Evolutionary conservation across 1,140 invertebrate species (phyloP).

Genomic region (Megalonaias nervosa): DNA sequence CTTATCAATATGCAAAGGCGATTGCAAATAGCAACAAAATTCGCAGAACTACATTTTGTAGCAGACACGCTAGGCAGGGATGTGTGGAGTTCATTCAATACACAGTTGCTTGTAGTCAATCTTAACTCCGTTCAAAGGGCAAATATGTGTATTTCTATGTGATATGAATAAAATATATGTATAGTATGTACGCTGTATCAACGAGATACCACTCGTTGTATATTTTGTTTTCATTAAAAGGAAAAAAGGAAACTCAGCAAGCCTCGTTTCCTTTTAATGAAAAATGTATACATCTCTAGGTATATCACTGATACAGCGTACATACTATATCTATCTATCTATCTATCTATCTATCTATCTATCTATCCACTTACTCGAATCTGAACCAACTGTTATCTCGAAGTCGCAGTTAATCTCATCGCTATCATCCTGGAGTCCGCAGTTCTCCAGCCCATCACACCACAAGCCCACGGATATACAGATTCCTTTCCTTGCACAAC

Average conservation of each 20-base stretch:
- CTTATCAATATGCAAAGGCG: too few species aligned
- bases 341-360: not conserved
- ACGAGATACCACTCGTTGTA: not conserved
- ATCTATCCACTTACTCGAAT: conserved; percentile 16
- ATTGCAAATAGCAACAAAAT: too few species aligned
- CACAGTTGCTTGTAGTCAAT: not conserved
- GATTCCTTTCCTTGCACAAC: conserved; percentile 9
- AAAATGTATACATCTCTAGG: too few species aligned
- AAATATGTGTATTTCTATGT: too few species aligned
- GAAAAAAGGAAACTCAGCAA: not conserved
- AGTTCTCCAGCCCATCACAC: conserved; percentile 28
- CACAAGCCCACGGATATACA: conserved; percentile 24
- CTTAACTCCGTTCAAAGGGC: too few species aligned
- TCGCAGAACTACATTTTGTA: too few species aligned
- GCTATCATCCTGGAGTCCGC: conserved; percentile 15
- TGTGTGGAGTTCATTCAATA: not conserved
- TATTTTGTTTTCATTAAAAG: not conserved
- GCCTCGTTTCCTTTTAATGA: too few species aligned
- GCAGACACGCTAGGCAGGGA: too few species aligned
- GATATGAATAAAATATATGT: too few species aligned
- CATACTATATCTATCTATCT: too few species aligned
- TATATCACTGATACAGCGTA: too few species aligned
- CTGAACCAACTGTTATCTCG: not conserved
- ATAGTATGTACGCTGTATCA: too few species aligned
- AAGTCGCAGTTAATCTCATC: conserved; percentile 26